Conservation (phyloP, 2,113 vertebrate genomes). For the Corythornis vintsioides region DNA sequence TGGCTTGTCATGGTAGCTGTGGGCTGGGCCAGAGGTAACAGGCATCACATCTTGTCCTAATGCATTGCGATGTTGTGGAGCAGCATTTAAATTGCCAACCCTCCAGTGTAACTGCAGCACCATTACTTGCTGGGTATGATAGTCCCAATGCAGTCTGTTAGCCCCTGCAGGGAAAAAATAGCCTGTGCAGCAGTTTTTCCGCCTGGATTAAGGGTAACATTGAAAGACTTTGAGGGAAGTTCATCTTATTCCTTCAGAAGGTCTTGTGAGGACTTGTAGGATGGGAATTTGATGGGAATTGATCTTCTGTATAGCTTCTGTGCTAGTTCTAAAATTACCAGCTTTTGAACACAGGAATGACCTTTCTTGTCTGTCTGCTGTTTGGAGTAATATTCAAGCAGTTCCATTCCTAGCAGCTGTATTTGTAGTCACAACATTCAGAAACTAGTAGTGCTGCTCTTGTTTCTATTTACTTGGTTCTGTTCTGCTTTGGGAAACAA, state of each 20-base stretch:
- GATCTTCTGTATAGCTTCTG: neutral
- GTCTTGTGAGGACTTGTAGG: neutral
- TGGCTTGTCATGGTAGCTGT: constrained; percentile 92
- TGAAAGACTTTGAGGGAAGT: neutral
- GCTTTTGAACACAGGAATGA: neutral
- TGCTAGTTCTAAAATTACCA: neutral
- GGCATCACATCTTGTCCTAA: constrained; percentile 1
- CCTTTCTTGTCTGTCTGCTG: neutral
- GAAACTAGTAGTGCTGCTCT: neutral
- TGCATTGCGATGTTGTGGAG: constrained; percentile 18
- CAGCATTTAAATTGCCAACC: neutral
- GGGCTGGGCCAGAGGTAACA: constrained; percentile 94
- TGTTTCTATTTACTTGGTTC: neutral
- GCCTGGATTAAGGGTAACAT: neutral
- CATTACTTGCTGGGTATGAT: neutral
- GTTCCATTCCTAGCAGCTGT: neutral
- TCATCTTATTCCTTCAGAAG: neutral
- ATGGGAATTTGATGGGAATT: neutral
- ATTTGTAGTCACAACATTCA: neutral
- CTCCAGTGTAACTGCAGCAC: neutral
- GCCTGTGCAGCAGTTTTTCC: neutral
- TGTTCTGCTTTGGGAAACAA: neutral
- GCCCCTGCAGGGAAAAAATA: neutral
- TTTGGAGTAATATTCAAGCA: neutral
- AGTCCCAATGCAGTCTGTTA: neutral